These are phyloP conservation scores for Drosophila setifemur DNA, from an alignment of 1,140 invertebrate genomes.

Conservation along the genomic window DNA sequence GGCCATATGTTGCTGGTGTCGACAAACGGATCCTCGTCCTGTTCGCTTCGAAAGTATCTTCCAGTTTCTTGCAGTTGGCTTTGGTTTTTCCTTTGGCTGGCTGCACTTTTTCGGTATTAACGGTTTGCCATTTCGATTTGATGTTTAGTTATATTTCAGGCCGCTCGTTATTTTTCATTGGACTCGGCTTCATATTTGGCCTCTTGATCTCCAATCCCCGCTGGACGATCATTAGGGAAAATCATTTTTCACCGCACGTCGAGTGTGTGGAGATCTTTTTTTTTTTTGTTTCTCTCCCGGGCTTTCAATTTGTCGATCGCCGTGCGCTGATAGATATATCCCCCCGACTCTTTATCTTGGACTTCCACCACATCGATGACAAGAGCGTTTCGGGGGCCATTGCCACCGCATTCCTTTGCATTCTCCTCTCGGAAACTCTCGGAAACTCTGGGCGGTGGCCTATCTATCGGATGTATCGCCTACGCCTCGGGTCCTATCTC, in stretches of 20 bases:
- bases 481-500: constrained; percentile 55
- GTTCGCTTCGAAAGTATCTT: background rate
- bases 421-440: background rate
- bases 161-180: constrained; percentile 76
- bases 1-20: constrained; percentile 65
- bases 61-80: no score
- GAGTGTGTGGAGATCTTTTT: constrained; percentile 20
- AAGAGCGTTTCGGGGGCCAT: constrained; percentile 45
- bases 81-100: no score
- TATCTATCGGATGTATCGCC: constrained; percentile 39
- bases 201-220: constrained; percentile 63
- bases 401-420: constrained; percentile 62
- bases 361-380: background rate
- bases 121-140: constrained; percentile 75
- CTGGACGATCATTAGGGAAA: constrained; percentile 54
- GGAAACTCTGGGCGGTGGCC: constrained; percentile 33
- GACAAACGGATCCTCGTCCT: constrained; percentile 57
- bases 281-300: background rate
- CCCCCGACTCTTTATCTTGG: background rate
- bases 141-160: constrained; percentile 75
- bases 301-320: constrained; percentile 66
- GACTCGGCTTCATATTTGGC: constrained; percentile 68
- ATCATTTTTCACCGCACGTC: constrained; percentile 70
- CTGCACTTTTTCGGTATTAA: constrained; percentile 56
- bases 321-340: constrained; percentile 51